Conservation (phyloP, 2,113 vertebrate genomes). For the Leptobrachium ailaonicum region DNA sequence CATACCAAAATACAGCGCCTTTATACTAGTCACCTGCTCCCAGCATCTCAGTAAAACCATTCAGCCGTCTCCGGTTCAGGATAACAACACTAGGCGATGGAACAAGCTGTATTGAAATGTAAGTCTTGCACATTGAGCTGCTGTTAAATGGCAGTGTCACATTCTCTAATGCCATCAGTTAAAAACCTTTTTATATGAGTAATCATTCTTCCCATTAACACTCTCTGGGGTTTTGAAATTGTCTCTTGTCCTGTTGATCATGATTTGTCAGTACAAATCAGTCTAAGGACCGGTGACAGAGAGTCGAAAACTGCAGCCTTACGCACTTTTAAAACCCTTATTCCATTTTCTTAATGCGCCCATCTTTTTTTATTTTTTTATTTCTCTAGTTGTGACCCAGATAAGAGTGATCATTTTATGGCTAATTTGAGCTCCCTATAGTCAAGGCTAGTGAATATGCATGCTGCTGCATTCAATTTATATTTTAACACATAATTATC, state of each 20-base stretch:
- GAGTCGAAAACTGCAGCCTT: background rate
- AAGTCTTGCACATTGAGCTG: conserved; percentile 7
- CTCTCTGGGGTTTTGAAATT: conserved; percentile 43
- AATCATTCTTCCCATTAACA: conserved; percentile 41
- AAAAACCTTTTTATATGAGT: conserved; percentile 44
- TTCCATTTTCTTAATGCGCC: conserved; percentile 19
- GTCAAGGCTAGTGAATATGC: conserved; percentile 3
- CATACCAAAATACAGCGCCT: background rate
- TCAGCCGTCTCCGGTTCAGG: background rate
- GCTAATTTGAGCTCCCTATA: conserved; percentile 7
- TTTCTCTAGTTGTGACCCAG: conserved; percentile 4
- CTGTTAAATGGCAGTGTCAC: conserved; percentile 45
- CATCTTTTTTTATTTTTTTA: background rate
- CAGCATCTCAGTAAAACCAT: conserved; percentile 22
- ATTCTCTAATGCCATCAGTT: conserved; percentile 46
- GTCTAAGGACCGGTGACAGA: conserved; percentile 4
- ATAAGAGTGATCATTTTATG: conserved; percentile 18
- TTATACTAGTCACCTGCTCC: conserved; percentile 21
- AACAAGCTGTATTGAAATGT: conserved; percentile 14
- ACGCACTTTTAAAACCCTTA: background rate
- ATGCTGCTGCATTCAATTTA: background rate
- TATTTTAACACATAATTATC: conserved; percentile 13
- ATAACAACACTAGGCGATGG: background rate
- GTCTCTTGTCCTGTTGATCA: conserved; percentile 48
- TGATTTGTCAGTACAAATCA: conserved; percentile 48